phyloP scores from a whole-genome alignment of 2,113 vertebrate species.

The Thinocorus orbignyianus region DNA sequence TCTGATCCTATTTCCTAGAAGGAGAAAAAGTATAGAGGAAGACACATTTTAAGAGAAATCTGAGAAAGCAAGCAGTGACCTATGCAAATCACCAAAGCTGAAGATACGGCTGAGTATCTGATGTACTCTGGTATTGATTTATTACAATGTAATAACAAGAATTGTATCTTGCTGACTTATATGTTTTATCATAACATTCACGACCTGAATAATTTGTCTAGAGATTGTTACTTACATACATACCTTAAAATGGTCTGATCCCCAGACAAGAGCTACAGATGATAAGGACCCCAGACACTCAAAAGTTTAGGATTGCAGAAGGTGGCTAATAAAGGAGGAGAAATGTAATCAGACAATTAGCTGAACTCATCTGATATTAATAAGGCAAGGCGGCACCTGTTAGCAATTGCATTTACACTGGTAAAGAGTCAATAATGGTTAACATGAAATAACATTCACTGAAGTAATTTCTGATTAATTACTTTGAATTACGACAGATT shows the following conservation, averaged over 20 bases:
- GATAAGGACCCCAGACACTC: neutral
- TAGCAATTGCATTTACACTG: neutral
- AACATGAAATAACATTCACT: neutral
- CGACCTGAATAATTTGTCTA: neutral
- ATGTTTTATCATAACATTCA: neutral
- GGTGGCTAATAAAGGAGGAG: neutral
- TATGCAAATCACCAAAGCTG: neutral
- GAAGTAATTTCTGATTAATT: neutral
- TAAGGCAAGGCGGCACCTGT: neutral
- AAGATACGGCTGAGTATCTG: neutral
- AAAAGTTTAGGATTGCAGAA: neutral
- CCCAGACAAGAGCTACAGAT: neutral
- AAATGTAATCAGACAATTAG: neutral
- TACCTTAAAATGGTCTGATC: neutral
- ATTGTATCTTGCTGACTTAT: neutral
- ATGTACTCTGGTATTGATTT: neutral
- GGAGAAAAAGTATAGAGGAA: neutral
- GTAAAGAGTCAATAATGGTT: neutral
- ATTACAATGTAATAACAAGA: neutral
- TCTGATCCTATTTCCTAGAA: neutral
- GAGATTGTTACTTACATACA: rapidly evolving
- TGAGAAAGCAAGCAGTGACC: neutral
- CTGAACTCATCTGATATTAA: neutral
- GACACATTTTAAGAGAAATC: neutral
- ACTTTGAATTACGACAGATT: neutral